Evolutionary conservation across 2,888 invertebrate genomes (phyloP), one percentile per base, ranked within the genome.

Genomic region (Amorpha juglandis): DNA sequence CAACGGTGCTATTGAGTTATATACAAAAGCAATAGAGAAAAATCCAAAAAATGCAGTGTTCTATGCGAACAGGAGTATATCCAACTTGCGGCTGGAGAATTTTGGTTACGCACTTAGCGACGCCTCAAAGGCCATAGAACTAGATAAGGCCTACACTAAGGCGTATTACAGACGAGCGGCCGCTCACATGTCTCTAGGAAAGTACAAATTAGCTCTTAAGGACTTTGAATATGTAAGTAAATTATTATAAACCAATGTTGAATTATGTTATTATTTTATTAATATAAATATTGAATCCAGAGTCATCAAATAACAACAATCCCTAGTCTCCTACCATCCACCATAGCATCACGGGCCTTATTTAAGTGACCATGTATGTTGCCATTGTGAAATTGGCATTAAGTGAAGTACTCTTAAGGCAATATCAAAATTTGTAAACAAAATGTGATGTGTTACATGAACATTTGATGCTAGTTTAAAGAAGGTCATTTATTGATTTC

Each of bases 161-260:
- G 99, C 98, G 0, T 99, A 98, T 87, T 99, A 99, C 88, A 95
- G 99, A 79, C 94, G 99, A 81, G 99, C 99, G 0, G 98, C 98
- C 1, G 97, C 99, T 45, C 96, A 98, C 81, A 99, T 99, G 99
- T 98, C 99, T 35, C 91, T 99, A 82, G 99, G 99, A 75, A 99
- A 99, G 94, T 99, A 98, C 90, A 99, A 99, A 93, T 94, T 97
- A 91, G 99, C 99, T 11, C 95, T 99, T 73, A 97, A 96, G 88
- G 99, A 99, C 94, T 99, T 98, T 94, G 99, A 99, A 95, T 96
- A 97, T 88, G 98, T 98, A 93, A 95, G 95, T 94, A 82, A 69
- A 63, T 14, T 19, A 11, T 27, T 27, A 27, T 27, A 27, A 27
- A 27, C 27, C 27, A 27, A 1, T 3, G 27, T 27, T 27, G 1